Evolutionary conservation across 2,797 vertebrate genomes (phyloP), one percentile per base, ranked within the genome.

Genomic region (Epinephelus malabaricus): DNA sequence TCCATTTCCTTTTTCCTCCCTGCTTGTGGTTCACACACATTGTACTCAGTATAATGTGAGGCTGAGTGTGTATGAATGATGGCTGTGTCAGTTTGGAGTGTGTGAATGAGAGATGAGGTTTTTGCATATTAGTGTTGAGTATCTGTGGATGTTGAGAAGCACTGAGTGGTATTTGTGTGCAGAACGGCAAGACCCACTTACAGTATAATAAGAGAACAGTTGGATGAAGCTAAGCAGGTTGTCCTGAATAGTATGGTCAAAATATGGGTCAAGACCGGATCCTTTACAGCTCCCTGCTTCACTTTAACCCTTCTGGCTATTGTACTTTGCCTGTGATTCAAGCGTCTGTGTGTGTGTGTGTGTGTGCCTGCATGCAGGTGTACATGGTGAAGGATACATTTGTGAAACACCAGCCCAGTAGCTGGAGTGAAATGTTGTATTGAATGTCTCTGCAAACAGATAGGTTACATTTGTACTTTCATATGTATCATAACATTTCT

Each of bases 261-360:
- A 90, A 92, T 91, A 67, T 90, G 84, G 89, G 87, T 91, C 88
- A 88, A 83, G 66, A 89, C 65, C 15, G 7, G 76, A 68, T 88
- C 72, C 73, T 83, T 74, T 63, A 65, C 70, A 71, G 71, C 80
- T 75, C 69, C 45, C 51, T 76, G 81, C 64, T 74, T 86, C 64
- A 81, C 58, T 79, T 84, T 12, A 80, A 61, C 61, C 74, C 66
- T 66, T 73, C 49, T 46, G 50, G 60, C 73, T 80, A 30, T 78
- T 84, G 79, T 71, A 49, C 74, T 73, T 55, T 84, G 38, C 43
- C 34, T 30, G 1, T 23, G 18, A 51, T 49, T 86, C 21, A n/a
- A 5, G 11, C 53, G 67, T 49, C 8, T 71, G 12, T 63, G 60
- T 66, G 23, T 82, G 40, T 43, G 21, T 21, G 34, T 30, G 27